Evolutionary conservation across 1,140 invertebrate genomes (phyloP), one percentile per base, ranked within the genome.

Genomic region (Gryllus bimaculatus): DNA sequence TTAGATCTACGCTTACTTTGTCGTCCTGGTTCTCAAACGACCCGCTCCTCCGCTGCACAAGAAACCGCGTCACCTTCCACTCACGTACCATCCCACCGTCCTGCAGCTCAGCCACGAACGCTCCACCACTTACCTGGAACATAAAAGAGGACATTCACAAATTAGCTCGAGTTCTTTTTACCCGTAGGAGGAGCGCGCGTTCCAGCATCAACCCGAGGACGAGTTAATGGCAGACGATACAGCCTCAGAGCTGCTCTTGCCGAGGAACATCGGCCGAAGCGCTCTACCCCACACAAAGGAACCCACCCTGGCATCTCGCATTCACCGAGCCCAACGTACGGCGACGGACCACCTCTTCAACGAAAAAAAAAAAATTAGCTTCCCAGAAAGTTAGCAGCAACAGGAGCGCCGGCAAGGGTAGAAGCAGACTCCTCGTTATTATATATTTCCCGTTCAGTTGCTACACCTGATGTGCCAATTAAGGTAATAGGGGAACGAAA

Each of bases 401-500:
- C 10, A 66, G 54, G 10, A 13, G 10, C 54, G 7, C 10, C 10
- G 7, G 54, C 54, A 39, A 39, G 26, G 26, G 26, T 39, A 39
- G 26, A 39, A 39, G 26, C 26, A 39, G 26, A 39, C 18, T 66
- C 54, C 54, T 66, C 54, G 10, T 66, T 66, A 66, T 66, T 66
- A 66, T 66, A 66, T 66, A 66, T 66, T 66, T 66, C 54, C 54
- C 54, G 54, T 66, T 66, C 54, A 66, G 54, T 66, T 66, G 54
- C 54, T 66, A 66, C 54, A 66, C 54, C 54, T 66, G 54, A 66
- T 66, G 54, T 66, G 54, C 54, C 54, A 66, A 66, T 66, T 66
- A 66, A 66, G 54, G 54, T 66, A 66, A 66, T 66, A 66, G 54
- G 18, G 18, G 0, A 66, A 18, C 18, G 54, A 66, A 66, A 66